phyloP scores from a whole-genome alignment of 1,140 invertebrate genomes.

The Cyclina sinensis region DNA sequence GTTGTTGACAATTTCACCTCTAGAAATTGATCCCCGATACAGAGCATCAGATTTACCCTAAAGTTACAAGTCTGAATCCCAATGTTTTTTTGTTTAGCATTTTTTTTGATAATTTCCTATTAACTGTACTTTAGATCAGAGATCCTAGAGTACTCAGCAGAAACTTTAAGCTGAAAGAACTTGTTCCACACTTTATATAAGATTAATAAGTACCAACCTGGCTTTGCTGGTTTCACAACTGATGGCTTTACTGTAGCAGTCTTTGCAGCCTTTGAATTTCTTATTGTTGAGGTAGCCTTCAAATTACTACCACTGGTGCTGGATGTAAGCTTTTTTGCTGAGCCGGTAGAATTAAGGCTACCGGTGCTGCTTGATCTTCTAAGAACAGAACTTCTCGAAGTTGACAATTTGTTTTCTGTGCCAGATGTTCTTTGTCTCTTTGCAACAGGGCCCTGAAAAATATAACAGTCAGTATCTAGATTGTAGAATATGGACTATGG shows the following conservation, averaged over 20 bases:
- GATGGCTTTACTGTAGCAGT: constrained; percentile 48
- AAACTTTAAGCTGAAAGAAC: no score
- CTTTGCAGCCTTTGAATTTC: not conserved
- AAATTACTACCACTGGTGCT: constrained; percentile 20
- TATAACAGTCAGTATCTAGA: no score
- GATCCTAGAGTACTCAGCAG: no score
- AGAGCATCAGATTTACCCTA: no score
- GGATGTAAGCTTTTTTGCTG: not conserved
- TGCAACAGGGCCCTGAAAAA: constrained; percentile 32
- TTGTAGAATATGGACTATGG: no score
- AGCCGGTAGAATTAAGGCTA: not conserved
- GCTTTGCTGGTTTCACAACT: constrained; percentile 6
- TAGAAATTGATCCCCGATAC: no score
- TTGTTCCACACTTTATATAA: no score
- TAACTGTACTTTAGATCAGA: no score
- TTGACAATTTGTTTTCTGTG: not conserved
- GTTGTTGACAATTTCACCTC: no score
- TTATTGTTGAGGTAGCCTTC: not conserved
- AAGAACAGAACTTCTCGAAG: not conserved
- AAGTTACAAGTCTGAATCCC: no score
- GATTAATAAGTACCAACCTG: constrained; percentile 6
- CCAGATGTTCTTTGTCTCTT: constrained; percentile 54
- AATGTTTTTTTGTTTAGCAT: no score
- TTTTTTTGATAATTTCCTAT: no score
- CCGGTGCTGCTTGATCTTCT: constrained; percentile 43